These are phyloP conservation scores for Hermetia illucens DNA, from an alignment of 1,140 invertebrate genomes.

Conservation along the genomic window DNA sequence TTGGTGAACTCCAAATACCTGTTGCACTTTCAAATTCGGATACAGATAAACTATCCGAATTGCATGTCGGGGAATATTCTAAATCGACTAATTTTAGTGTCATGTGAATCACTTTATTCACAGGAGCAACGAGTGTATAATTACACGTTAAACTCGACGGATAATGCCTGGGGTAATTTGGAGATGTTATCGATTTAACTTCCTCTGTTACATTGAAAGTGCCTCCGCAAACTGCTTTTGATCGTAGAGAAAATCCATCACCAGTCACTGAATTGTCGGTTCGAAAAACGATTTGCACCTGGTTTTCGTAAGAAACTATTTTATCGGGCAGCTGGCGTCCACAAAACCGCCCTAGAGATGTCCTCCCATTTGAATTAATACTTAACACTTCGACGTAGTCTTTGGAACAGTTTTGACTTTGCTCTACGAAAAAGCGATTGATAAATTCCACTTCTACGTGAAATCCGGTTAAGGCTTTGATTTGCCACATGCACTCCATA, in stretches of 20 bases:
- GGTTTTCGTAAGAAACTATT: constrained; percentile 43
- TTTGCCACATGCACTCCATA: constrained; percentile 64
- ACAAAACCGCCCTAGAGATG: constrained; percentile 47
- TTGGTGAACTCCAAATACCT: constrained; percentile 14
- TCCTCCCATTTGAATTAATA: constrained; percentile 33
- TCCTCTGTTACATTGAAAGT: constrained; percentile 36
- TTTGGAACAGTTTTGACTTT: constrained; percentile 50
- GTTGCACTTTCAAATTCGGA: background rate
- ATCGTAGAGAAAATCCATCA: constrained; percentile 52
- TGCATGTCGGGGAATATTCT: constrained; percentile 15
- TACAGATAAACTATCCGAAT: constrained; percentile 1
- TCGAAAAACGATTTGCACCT: constrained; percentile 53
- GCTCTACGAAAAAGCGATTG: constrained; percentile 60
- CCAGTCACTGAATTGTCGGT: constrained; percentile 46
- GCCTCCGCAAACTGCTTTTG: constrained; percentile 51
- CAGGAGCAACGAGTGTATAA: constrained; percentile 39
- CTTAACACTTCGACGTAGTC: constrained; percentile 53
- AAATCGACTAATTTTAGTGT: constrained; percentile 38
- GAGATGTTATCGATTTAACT: constrained; percentile 46
- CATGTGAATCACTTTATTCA: constrained; percentile 24
- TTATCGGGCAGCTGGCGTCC: constrained; percentile 44
- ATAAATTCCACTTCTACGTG: constrained; percentile 40
- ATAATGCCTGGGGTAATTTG: constrained; percentile 50
- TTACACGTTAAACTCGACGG: constrained; percentile 41
- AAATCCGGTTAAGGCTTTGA: constrained; percentile 42